Evolutionary conservation across 2,888 invertebrate genomes (phyloP), one percentile per base, ranked within the genome.

Genomic region (Cephus spinipes): DNA sequence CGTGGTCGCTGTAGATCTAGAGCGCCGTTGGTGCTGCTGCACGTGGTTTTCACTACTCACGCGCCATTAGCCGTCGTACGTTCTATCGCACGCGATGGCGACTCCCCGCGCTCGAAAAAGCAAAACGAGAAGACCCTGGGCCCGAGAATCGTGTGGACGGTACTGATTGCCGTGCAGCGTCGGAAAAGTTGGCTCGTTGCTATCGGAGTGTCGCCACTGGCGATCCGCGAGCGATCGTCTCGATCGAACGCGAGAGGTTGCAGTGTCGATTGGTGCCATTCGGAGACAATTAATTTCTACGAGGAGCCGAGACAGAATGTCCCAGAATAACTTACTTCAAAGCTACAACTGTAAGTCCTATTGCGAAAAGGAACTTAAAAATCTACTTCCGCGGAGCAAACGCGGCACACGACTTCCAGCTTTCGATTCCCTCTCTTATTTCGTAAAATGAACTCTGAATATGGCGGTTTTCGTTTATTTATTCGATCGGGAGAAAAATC

Each of bases 381-480:
- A 30, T 30, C 30, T 30, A 12, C 4, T 30, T 69, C 30, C 31
- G 30, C 69, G 69, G 69, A 12, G 30, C 69, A 11, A 4, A 32
- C 30, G 69, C 15, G 32, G 9, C 32, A 1, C 15, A 31, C 30
- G 31, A 76, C 71, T 15, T 77, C 15, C 12, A 74, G 12, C n/a
- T 36, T 68, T 34, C 36, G 23, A 23, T 68, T 69, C 68, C 77
- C 74, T 77, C 75, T 75, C 74, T 75, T 76, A 75, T 81, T 74
- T 76, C 82, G 83, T 84, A 82, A 88, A 88, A 82, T 90, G 88
- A 90, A 87, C 86, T 85, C 81, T 87, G 86, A 87, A 87, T 87
- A 90, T 90, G 89, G 90, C 90, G 89, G 88, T 86, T 90, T 89
- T 90, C 89, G 86, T 90, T 90, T 90, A 90, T 90, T 90, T 90